Evolutionary conservation across 2,888 invertebrate genomes (phyloP), one percentile per base, ranked within the genome.

Genomic region (Drosophila infuscata): DNA sequence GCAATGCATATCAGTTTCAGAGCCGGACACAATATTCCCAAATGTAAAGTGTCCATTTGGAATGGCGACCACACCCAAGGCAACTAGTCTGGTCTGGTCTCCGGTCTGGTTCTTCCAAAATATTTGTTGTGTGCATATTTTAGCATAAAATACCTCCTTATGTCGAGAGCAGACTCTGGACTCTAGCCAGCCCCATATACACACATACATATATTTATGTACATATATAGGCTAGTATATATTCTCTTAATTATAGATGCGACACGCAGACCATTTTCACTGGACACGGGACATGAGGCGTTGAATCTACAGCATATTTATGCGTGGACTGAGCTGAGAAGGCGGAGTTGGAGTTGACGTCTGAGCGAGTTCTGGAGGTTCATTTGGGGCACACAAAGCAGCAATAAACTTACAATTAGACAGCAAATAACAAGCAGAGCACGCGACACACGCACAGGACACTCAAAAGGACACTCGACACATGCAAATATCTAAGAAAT

Each of bases 221-320:
- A 36, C 36, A 15, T 9, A 36, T 60, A 20, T 9, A 20, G 6
- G 36, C 9, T 20, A 1, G 12, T 41, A 52, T 79, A 75, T 77
- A 82, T 90, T 80, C 87, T 76, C 90, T 88, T 88, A 88, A 88
- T 90, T 88, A 88, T 88, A 78, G 78, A 88, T 88, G 87, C 87
- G 83, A 74, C 89, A 88, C 88, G 90, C 81, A 90, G 70, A 62
- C 57, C 64, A 68, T 59, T 64, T 60, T 70, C 59, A 49, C 64
- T 64, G 57, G 63, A 57, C 51, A 61, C 76, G 76, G 67, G 52
- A 58, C 6, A 38, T 11, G 30, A 43, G 61, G 43, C 60, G 60
- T 36, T 43, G 33, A 70, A 32, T 53, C 59, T 62, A 6, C 35
- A 35, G 48, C 74, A 71, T 89, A 74, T 87, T 85, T 83, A 83